phyloP scores from a whole-genome alignment of 2,797 vertebrate genomes.

The Xenops minutus region DNA sequence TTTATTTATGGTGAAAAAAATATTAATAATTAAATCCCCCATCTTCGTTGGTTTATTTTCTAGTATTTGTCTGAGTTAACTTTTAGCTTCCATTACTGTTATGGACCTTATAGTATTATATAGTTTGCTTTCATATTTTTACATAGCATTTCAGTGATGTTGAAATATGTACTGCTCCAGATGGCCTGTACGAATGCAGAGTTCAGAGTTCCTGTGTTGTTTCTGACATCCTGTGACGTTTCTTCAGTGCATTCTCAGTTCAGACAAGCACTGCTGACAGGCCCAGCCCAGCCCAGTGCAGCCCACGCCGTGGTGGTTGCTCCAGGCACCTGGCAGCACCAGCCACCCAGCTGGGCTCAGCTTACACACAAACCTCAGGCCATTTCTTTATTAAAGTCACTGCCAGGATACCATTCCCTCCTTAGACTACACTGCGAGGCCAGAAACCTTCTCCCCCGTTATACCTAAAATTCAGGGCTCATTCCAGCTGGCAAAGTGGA shows the following conservation, averaged over 20 bases:
- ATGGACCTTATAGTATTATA: not conserved
- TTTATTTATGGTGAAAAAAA: not conserved
- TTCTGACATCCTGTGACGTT: not conserved
- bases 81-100: not conserved
- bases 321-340: not conserved
- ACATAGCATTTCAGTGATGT: not conserved
- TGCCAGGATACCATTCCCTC: not conserved
- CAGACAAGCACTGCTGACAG: not conserved
- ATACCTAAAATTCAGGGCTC: not conserved
- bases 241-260: not conserved
- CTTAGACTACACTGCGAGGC: not conserved
- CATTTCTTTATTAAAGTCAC: not conserved
- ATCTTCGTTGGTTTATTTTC: not conserved
- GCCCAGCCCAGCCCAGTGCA: not conserved
- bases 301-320: fast-evolving
- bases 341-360: not conserved
- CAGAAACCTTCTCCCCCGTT: not conserved
- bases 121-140: not conserved
- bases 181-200: not conserved
- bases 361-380: not conserved
- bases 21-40: not conserved
- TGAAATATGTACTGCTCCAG: not conserved
- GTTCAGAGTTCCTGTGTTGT: not conserved
- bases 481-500: not conserved
- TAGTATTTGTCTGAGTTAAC: not conserved